Evolutionary conservation across 2,888 invertebrate species (phyloP), one percentile per base, ranked within the genome.

Genomic region (Aleiodes testaceus): DNA sequence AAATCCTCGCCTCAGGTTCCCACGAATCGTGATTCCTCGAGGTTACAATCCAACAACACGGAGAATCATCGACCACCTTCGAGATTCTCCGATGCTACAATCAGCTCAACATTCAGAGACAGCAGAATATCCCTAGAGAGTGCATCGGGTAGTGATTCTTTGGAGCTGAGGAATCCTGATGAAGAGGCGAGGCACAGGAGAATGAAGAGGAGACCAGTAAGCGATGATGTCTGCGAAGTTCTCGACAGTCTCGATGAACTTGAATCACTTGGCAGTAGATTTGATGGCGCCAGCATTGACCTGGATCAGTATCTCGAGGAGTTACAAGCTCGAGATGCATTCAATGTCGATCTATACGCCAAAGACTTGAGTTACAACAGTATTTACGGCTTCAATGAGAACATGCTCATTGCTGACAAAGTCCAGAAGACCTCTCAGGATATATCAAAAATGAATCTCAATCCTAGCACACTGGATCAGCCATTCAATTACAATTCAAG

Each of bases 151-250:
- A 88, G 87, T 74, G 89, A 90, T 74, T 90, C 89, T 0, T 87
- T 91, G 2, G 92, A 93, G 77, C 87, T 91, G 5, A 88, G 92
- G 70, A 86, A 89, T 81, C 84, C 87, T 1, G 84, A 87, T 20
- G 89, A 89, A 76, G 90, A 91, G 73, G 89, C 89, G 1, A 78
- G 91, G 49, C 91, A 92, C 79, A 89, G 90, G 26, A 90, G 91
- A 78, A 85, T 93, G 50, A 94, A 93, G 80, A 89, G 94, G 64
- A 88, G 94, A 76, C 94, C 94, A 0, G 89, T 95, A 3, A 94
- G 94, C 18, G 93, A 93, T 81, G 93, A 94, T 79, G 83, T 86
- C 14, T 85, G 86, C 69, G 84, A 85, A 4, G 86, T 88, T 7
- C 74, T 88, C 0, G 87, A 88, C 69, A 93, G 93, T 61, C 88